Evolutionary conservation across 2,113 vertebrate species (phyloP).

Genomic region (Anseranas semipalmata): DNA sequence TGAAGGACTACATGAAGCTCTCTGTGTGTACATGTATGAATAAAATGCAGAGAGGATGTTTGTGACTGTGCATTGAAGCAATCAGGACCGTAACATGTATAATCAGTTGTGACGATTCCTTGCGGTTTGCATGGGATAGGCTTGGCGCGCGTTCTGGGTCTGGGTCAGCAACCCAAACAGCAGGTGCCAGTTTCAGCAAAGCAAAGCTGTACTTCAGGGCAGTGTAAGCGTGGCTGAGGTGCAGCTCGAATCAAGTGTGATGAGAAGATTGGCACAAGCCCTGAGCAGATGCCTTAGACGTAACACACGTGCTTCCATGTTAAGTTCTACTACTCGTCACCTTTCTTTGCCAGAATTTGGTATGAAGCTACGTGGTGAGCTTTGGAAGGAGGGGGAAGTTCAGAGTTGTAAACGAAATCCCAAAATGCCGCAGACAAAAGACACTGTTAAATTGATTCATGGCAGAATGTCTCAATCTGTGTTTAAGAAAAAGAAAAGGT

Average conservation of each 20-base stretch:
- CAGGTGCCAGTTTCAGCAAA: background rate
- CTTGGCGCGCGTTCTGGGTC: background rate
- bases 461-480: background rate
- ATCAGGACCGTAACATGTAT: background rate
- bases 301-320: background rate
- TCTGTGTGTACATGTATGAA: too few relatives aligned
- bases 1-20: background rate
- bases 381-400: background rate
- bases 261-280: background rate
- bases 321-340: background rate
- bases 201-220: background rate
- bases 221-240: background rate
- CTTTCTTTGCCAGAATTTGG: background rate
- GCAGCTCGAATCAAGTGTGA: background rate
- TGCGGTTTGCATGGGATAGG: background rate
- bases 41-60: background rate
- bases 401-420: background rate
- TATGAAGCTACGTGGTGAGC: background rate
- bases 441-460: conserved; percentile 17
- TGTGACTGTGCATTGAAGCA: background rate
- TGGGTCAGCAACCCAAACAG: background rate
- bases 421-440: conserved; percentile 36
- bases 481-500: conserved; percentile 41
- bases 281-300: background rate
- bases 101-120: background rate